Base-by-base conservation (phyloP, 1,140 invertebrate genomes). In the Fopius arisanus region DNA sequence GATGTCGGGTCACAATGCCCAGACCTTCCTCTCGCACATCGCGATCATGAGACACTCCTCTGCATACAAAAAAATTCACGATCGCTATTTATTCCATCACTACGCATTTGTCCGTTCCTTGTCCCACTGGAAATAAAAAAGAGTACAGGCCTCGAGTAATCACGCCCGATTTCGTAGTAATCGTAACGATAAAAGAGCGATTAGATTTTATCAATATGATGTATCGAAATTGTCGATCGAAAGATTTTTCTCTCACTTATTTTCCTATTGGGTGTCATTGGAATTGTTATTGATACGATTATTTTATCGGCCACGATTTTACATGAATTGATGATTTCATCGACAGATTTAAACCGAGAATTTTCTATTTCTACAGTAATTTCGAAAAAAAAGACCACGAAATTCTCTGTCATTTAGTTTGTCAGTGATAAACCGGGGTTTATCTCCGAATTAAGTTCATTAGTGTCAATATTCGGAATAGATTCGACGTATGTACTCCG, bases 21-120 rank as follows among this genome's bases (percentile, higher is more conserved):
- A 59, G 54, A 59, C 54, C 54, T 59, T 59, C 54, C 54, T 59
- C 54, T 59, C 54, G 43, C 43, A 48, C 43, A 48, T n/a, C 54
- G 54, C 54, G 19, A 59, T 59, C 14, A 14, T 59, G 14, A 7
- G 54, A 28, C 23, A 59, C 54, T 59, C 54, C 54, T 59, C 54
- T 59, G 54, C 19, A 59, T 59, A 59, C 54, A 59, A 59, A 59
- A 59, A 54, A 54, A 59, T 26, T 3, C 54, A 59, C 23, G 21
- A 5, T 59, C 54, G 12, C 19, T 19, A 59, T 59, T 59, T 59
- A 23, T 26, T 59, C 19, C 6, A 28, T 12, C 54, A 59, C 16
- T 12, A 19, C 43, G 43, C 43, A 19, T 19, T 59, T n/a, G n/a
- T n/a, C n/a, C 19, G 19, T 59, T 3, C 4, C 23, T 26, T 59